Percentiles rank a stretch among this genome's conserved stretches.
Evolutionary conservation across 1,140 invertebrate genomes (phyloP).

Genomic region (Lutraria rhynchaena): DNA sequence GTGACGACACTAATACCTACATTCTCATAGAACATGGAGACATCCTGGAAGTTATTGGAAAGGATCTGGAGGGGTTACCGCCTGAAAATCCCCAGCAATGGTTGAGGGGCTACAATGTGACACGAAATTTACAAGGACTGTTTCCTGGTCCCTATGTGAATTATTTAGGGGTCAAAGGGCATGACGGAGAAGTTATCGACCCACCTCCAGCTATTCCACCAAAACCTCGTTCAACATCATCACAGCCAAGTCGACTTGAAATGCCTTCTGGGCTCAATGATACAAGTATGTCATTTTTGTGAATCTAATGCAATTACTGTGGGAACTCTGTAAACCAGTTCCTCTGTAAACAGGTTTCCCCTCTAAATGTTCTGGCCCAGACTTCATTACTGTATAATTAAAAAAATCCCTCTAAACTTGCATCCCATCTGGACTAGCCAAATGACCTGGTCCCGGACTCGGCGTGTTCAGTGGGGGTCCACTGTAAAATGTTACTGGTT

Average conservation of each 20-base stretch:
- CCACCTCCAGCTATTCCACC: slow-evolving; percentile 20
- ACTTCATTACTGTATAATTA: too few species aligned
- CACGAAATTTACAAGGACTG: slow-evolving; percentile 37
- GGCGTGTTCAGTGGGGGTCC: too few species aligned
- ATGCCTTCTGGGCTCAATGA: too few species aligned
- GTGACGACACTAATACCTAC: slow-evolving; percentile 25
- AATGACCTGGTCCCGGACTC: too few species aligned
- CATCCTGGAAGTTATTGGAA: slow-evolving; percentile 38
- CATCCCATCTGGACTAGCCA: too few species aligned
- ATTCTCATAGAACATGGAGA: slow-evolving; percentile 42
- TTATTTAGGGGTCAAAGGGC: slow-evolving; percentile 47
- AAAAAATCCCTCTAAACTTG: too few species aligned
- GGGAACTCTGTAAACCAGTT: too few species aligned
- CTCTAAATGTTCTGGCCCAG: too few species aligned
- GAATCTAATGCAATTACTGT: too few species aligned
- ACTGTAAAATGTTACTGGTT: too few species aligned
- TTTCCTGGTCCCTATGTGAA: slow-evolving; percentile 57
- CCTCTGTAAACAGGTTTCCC: too few species aligned
- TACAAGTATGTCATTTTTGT: too few species aligned
- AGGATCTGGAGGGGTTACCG: slow-evolving; percentile 21
- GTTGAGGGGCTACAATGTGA: slow-evolving; percentile 52
- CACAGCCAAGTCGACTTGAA: background rate
- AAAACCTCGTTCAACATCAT: slow-evolving; percentile 47
- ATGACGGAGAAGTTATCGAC: slow-evolving; percentile 41
- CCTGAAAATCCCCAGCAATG: slow-evolving; percentile 42